Conservation (phyloP, 2,797 vertebrate species). For the Danionella dracula region DNA sequence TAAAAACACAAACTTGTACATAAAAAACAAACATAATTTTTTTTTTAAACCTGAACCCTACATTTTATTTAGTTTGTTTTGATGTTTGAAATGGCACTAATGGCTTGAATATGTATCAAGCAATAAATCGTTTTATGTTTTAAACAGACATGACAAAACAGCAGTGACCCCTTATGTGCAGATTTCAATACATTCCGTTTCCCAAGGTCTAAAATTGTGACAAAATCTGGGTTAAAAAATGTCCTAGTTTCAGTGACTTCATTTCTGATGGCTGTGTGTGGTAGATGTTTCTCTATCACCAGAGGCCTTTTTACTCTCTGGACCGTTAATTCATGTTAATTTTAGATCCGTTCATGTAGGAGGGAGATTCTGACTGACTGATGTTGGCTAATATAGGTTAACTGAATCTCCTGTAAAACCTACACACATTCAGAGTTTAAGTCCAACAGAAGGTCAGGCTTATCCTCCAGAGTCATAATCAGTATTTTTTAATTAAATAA, state of each 20-base stretch:
- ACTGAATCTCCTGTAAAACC: not conserved
- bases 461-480: no score
- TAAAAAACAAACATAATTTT: no score
- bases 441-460: no score
- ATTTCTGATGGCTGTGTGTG: not conserved
- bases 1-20: no score
- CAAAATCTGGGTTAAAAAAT: not conserved
- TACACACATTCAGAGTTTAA: not conserved
- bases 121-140: no score
- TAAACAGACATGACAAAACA: no score
- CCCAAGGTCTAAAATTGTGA: not conserved
- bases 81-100: no score
- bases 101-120: no score
- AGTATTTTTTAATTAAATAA: no score
- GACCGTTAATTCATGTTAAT: conserved; percentile 28
- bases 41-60: no score
- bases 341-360: conserved; percentile 14
- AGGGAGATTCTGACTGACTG: not conserved
- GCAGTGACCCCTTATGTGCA: no score
- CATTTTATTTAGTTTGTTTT: no score
- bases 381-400: conserved; percentile 3
- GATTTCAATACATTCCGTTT: not conserved
- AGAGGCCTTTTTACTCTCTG: conserved; percentile 12
- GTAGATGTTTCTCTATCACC: not conserved
- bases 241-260: conserved; percentile 8